Evolutionary conservation across 2,888 invertebrate genomes (phyloP).

Genomic region (Mylabris sibirica): DNA sequence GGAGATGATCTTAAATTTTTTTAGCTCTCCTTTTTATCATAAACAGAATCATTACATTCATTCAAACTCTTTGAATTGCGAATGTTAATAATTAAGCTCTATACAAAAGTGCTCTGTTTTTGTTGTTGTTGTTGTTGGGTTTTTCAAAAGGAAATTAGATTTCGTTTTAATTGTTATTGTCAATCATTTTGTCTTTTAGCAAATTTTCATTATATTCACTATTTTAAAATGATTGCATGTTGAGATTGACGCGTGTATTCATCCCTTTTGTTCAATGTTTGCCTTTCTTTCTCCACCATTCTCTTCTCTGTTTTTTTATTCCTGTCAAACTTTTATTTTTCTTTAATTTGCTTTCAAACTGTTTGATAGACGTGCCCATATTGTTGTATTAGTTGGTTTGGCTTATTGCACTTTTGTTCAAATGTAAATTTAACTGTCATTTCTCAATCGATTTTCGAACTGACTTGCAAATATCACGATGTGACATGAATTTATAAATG

Average conservation of each 20-base stretch:
- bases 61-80: neutral
- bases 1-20: too few relatives aligned
- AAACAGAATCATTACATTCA: neutral
- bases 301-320: neutral
- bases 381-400: neutral
- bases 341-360: neutral
- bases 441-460: neutral
- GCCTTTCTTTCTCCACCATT: too few relatives aligned
- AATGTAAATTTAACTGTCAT: conserved; percentile 1
- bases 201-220: neutral
- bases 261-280: too few relatives aligned
- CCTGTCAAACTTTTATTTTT: neutral
- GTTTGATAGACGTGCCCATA: neutral
- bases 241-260: too few relatives aligned
- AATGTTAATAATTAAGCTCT: neutral
- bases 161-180: neutral
- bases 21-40: neutral
- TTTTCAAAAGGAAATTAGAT: neutral
- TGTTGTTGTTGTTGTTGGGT: neutral
- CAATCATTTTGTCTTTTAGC: neutral
- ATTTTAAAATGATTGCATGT: too few relatives aligned
- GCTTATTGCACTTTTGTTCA: neutral
- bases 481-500: neutral
- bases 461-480: neutral
- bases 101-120: too few relatives aligned